Evolutionary conservation across 1,140 invertebrate genomes (phyloP).

Genomic region (Drosophila lacteicornis): DNA sequence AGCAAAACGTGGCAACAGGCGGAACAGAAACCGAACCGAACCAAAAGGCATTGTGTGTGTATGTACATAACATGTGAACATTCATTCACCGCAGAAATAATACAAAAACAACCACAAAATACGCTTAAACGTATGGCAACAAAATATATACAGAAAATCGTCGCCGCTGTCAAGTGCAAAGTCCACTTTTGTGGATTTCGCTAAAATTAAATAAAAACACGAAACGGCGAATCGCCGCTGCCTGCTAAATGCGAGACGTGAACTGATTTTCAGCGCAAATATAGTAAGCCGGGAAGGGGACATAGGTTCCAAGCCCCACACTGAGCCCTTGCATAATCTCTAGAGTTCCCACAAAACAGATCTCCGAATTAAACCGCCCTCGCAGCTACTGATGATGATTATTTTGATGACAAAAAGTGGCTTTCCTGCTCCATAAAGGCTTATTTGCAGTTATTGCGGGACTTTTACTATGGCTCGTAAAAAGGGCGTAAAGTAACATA

Average conservation of each 20-base stretch:
- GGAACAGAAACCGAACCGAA: conserved; percentile 39
- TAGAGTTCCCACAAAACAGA: background rate
- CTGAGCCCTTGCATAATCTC: conserved; percentile 29
- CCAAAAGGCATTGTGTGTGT: conserved; percentile 19
- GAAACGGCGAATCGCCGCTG: conserved; percentile 49
- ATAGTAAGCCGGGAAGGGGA: conserved; percentile 4
- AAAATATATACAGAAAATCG: conserved; percentile 38
- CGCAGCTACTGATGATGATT: background rate
- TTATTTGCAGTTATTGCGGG: conserved; percentile 32
- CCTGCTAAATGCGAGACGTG: conserved; percentile 64
- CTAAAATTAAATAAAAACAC: conserved; percentile 80
- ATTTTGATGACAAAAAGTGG: conserved; percentile 37
- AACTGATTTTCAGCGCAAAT: conserved; percentile 57
- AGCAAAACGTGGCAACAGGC: conserved; percentile 74
- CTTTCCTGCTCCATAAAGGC: conserved; percentile 7
- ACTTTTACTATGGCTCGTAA: conserved; percentile 34
- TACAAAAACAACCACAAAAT: conserved; percentile 17
- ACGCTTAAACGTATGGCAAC: conserved; percentile 1
- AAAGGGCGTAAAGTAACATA: conserved; percentile 9
- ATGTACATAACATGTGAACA: conserved; percentile 33
- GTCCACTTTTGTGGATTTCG: conserved; percentile 75
- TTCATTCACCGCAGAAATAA: conserved; percentile 66
- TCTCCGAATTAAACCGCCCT: background rate
- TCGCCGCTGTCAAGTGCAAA: conserved; percentile 62
- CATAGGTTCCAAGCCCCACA: background rate